These are phyloP conservation scores for Ametastegia equiseti DNA, from an alignment of 2,888 invertebrate species.

Conservation along the genomic window DNA sequence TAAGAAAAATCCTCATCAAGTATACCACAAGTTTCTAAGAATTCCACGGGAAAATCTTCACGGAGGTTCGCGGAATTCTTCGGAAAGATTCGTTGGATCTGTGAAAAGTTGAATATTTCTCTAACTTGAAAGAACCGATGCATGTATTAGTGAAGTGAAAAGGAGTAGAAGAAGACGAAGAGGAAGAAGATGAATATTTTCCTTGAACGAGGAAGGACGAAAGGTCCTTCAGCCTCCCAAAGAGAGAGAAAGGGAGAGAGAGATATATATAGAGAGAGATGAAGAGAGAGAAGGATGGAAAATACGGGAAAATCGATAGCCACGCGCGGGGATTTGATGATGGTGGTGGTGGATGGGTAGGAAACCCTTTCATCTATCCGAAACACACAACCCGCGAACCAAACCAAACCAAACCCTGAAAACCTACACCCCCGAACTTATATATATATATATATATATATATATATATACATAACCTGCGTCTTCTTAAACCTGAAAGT, in stretches of 20 bases:
- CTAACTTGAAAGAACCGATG: neutral
- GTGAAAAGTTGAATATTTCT: neutral
- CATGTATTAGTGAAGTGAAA: neutral
- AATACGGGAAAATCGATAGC: conserved; percentile 45
- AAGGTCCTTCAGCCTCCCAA: neutral
- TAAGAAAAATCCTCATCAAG: too few species aligned
- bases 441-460: too few species aligned
- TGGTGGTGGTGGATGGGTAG: too few species aligned
- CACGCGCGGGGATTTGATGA: conserved; percentile 15
- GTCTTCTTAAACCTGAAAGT: too few species aligned
- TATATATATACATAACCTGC: too few species aligned
- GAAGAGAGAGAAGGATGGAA: neutral
- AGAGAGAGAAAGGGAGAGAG: neutral
- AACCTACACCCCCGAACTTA: neutral
- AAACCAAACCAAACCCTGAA: conserved; percentile 31
- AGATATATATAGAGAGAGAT: neutral
- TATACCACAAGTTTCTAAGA: too few species aligned
- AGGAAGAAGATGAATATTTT: neutral
- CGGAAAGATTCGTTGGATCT: too few species aligned
- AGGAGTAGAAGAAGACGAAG: neutral
- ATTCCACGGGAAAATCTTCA: too few species aligned
- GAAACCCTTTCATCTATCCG: conserved; percentile 47
- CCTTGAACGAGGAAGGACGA: neutral
- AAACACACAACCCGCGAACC: conserved; percentile 24
- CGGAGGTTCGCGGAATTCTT: too few species aligned